phyloP scores from a whole-genome alignment of 2,113 vertebrate species.

The Campylomormyrus tamandua region DNA sequence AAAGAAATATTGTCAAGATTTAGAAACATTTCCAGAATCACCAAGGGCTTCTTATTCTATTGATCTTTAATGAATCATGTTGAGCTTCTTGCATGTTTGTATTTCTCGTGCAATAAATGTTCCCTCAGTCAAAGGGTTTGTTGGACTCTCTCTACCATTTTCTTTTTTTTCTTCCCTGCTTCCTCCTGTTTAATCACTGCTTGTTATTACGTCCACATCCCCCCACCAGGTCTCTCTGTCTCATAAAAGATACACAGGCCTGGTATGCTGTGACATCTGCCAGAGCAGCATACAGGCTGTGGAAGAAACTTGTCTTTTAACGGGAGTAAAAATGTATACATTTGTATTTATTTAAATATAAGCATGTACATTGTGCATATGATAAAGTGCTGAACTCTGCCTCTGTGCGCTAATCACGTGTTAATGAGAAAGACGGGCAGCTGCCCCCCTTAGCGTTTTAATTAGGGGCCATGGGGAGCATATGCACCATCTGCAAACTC shows the following conservation, averaged over 20 bases:
- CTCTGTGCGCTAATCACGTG: constrained; percentile 33
- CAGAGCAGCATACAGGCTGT: constrained; percentile 25
- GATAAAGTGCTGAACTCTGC: not conserved
- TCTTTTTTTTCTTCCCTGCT: constrained; percentile 13
- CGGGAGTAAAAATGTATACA: not conserved
- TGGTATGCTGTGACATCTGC: constrained; percentile 25
- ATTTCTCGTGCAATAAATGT: constrained; percentile 67
- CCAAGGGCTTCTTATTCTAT: constrained; percentile 68
- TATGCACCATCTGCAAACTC: not conserved
- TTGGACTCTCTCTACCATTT: constrained; percentile 42
- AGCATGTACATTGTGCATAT: not conserved
- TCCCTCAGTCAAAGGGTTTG: constrained; percentile 47
- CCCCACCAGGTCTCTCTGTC: not conserved
- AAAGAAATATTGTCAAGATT: constrained; percentile 38
- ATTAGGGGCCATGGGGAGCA: constrained; percentile 26
- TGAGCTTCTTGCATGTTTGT: constrained; percentile 72
- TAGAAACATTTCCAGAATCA: constrained; percentile 52
- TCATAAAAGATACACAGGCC: constrained; percentile 26
- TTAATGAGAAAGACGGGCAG: constrained; percentile 33
- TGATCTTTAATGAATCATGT: constrained; percentile 63
- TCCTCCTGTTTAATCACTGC: constrained; percentile 4
- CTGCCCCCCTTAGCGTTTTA: constrained; percentile 47
- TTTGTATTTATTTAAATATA: not conserved
- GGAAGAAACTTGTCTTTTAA: constrained; percentile 26
- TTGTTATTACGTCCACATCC: not conserved